Conservation (phyloP, 2,113 vertebrate species). For the Chionomys nivalis region DNA sequence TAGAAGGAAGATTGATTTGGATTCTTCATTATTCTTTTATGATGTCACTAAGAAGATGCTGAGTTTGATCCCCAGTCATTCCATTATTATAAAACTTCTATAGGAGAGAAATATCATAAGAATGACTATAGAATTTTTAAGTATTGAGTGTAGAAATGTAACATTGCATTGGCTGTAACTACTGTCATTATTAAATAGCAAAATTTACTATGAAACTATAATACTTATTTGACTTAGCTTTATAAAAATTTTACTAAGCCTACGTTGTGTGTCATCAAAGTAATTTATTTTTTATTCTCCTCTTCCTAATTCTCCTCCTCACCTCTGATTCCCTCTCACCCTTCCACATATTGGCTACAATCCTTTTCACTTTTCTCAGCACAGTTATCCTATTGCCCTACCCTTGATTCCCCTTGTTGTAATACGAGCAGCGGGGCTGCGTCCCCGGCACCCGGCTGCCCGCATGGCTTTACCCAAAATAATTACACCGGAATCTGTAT, state of each 20-base stretch:
- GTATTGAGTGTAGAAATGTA: neutral
- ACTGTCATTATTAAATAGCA: neutral
- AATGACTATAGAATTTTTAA: neutral
- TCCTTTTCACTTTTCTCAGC: neutral
- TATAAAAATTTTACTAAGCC: neutral
- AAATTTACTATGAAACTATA: neutral
- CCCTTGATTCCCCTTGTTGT: neutral
- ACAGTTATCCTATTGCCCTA: too few relatives aligned
- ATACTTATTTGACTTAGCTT: rapidly evolving
- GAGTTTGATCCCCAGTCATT: conserved; percentile 54
- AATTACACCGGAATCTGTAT: too few relatives aligned
- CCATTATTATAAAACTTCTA: neutral
- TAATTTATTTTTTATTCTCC: neutral
- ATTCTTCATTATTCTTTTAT: neutral
- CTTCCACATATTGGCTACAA: too few relatives aligned
- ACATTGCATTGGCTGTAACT: neutral
- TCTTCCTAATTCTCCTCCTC: neutral
- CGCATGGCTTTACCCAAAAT: too few relatives aligned
- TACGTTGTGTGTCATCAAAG: neutral
- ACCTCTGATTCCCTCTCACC: rapidly evolving
- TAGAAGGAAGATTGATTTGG: neutral
- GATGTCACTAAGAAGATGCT: neutral
- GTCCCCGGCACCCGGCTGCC: too few relatives aligned
- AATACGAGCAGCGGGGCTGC: too few relatives aligned
- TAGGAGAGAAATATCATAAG: neutral